A percentile compares a stretch with the other conserved stretches of the same genome.
phyloP scores from a whole-genome alignment of 2,113 vertebrate genomes.

The Blennius ocellaris region DNA sequence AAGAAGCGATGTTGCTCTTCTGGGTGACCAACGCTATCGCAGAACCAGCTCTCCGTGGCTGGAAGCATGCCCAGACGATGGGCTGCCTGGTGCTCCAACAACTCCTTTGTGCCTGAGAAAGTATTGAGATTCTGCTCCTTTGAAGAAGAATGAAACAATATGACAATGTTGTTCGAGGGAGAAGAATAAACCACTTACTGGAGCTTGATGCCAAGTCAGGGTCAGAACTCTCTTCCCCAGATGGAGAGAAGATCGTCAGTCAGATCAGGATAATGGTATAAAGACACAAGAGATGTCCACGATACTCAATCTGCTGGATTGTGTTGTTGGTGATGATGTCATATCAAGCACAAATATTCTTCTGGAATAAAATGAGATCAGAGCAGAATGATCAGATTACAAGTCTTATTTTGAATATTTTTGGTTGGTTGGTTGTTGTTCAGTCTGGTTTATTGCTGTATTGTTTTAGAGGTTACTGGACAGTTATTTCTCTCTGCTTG shows the following conservation, averaged over 20 bases:
- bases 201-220: neutral
- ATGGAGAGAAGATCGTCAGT: too few relatives aligned
- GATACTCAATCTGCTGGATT: neutral
- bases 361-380: too few relatives aligned
- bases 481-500: too few relatives aligned
- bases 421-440: too few relatives aligned
- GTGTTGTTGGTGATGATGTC: too few relatives aligned
- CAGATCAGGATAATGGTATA: neutral
- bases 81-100: constrained; percentile 13
- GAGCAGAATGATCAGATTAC: too few relatives aligned
- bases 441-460: too few relatives aligned
- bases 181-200: neutral
- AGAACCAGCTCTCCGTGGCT: constrained; percentile 33
- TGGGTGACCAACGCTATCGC: constrained; percentile 16
- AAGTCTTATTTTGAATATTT: too few relatives aligned
- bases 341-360: too few relatives aligned
- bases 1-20: neutral
- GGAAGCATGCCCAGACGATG: constrained; percentile 33
- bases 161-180: neutral
- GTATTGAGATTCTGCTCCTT: neutral
- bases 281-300: neutral
- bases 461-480: too few relatives aligned
- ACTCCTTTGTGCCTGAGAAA: constrained; percentile 10
- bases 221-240: constrained; percentile 3
- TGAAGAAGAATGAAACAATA: neutral